Evolutionary conservation across 2,888 invertebrate species (phyloP), one percentile per base, ranked within the genome.

Genomic region (Aleiodes leptofemur): DNA sequence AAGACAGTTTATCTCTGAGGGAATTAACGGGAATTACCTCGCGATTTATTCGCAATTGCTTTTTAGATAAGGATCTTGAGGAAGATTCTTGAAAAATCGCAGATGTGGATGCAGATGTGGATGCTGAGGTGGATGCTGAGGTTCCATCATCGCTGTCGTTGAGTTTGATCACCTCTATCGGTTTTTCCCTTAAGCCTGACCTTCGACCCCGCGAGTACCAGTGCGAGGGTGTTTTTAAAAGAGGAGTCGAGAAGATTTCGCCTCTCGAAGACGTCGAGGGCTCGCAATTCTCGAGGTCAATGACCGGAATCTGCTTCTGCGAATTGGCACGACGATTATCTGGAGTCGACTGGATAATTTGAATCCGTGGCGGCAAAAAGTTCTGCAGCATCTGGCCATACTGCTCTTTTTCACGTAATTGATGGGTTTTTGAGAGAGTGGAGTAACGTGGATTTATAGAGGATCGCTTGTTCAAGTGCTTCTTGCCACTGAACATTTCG

Each of bases 351-450:
- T 59, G 50, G 6, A 83, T 16, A 23, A 82, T 64, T 3, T 84
- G 81, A 53, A 81, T 78, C 56, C 81, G 80, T 14, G 69, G 79
- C 0, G 84, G 83, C 4, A 82, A 31, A 56, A 84, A 86, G 38
- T 81, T 84, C 43, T 85, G 84, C 9, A 88, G 23, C 74, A 88
- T 57, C 38, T 85, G 83, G n/a, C 83, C 78, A 56, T 88, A 88
- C 14, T 86, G 82, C 72, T 78, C 78, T 57, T 82, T 86, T 16
- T 87, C 86, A 11, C 79, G 82, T 16, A 87, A 72, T 8, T 80
- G 78, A 69, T 83, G 80, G 0, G 85, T 83, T 34, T 77, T 84
- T 3, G 71, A 73, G 34, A 87, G 69, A 0, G 85, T 85, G 0
- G 80, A 75, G 55, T 80, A 80, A 38, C 56, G n/a, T 13, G 43